Conservation (phyloP, 2,888 invertebrate species). For the Andrena bucephala region DNA sequence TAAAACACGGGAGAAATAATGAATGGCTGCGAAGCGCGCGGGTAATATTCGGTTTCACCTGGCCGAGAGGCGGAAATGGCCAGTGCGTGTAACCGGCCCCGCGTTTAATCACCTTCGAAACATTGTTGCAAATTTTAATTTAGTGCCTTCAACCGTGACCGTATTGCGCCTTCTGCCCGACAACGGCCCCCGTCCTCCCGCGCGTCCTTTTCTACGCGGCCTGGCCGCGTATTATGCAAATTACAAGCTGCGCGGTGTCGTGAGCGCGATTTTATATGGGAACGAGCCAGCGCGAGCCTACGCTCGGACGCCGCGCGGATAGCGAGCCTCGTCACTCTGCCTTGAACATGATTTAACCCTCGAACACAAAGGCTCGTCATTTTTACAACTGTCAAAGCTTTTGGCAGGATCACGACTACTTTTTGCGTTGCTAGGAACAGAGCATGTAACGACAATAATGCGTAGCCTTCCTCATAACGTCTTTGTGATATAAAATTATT, state of each 20-base stretch:
- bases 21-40: constrained; percentile 45
- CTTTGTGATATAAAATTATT: too few species aligned
- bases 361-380: too few species aligned
- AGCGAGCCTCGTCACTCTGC: neutral
- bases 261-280: constrained; percentile 27
- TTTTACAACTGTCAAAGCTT: too few species aligned
- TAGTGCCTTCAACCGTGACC: constrained; percentile 29
- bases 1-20: constrained; percentile 41
- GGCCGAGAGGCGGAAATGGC: constrained; percentile 56
- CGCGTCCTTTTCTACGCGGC: neutral
- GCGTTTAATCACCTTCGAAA: constrained; percentile 30
- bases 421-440: too few species aligned
- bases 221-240: constrained; percentile 45
- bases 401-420: too few species aligned
- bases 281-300: constrained; percentile 4
- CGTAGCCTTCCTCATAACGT: too few species aligned
- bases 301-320: neutral
- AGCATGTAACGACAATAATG: too few species aligned
- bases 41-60: constrained; percentile 63
- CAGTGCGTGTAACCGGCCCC: constrained; percentile 27
- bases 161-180: neutral
- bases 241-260: constrained; percentile 29
- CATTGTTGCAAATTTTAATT: constrained; percentile 54
- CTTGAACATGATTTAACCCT: constrained; percentile 32
- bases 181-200: neutral